phyloP scores from a whole-genome alignment of 2,113 vertebrate genomes.

The Ammodytes marinus region DNA sequence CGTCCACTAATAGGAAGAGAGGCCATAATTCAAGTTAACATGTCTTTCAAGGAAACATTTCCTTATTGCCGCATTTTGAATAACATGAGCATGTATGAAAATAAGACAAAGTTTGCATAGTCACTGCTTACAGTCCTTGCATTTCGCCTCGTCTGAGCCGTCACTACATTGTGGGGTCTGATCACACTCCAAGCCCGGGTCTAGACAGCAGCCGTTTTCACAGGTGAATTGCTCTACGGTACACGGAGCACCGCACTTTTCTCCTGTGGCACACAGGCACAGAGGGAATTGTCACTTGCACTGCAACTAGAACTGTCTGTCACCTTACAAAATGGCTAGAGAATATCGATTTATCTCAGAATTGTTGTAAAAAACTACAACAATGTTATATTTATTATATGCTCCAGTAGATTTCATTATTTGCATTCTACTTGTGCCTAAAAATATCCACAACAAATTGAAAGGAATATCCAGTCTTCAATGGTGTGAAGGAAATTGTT shows the following conservation, averaged over 20 bases:
- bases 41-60: not conserved
- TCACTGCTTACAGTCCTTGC: conserved; percentile 73
- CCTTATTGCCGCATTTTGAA: not conserved
- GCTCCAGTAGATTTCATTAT: not conserved
- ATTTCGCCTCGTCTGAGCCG: conserved; percentile 89
- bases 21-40: conserved; percentile 27
- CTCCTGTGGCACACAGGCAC: conserved; percentile 54
- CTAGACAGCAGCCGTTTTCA: conserved; percentile 91
- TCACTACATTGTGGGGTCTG: conserved; percentile 87
- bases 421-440: not conserved
- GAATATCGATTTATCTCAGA: no score
- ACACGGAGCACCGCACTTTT: conserved; percentile 85
- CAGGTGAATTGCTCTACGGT: conserved; percentile 87
- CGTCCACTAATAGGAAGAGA: conserved; percentile 60
- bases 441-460: not conserved
- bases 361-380: no score
- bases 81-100: conserved; percentile 9
- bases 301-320: no score
- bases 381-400: not conserved
- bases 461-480: not conserved
- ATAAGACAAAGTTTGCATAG: conserved; percentile 4
- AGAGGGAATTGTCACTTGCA: conserved; percentile 20
- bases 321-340: no score
- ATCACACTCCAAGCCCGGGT: conserved; percentile 91
- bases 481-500: not conserved